phyloP scores from a whole-genome alignment of 2,113 vertebrate genomes.

The Stercorarius parasiticus region DNA sequence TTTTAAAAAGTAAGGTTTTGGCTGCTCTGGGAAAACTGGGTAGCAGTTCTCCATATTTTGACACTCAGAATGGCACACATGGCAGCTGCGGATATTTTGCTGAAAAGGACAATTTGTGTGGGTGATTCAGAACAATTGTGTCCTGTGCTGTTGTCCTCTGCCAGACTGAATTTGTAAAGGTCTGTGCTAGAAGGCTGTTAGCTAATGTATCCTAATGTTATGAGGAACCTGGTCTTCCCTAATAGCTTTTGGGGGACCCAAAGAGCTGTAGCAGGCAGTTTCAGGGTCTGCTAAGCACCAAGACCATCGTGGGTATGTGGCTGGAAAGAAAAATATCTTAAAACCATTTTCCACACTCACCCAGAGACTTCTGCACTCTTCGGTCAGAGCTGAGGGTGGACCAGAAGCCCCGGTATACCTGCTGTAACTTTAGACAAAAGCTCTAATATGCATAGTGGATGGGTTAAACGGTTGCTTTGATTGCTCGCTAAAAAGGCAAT shows the following conservation, averaged over 20 bases:
- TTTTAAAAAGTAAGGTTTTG: not conserved
- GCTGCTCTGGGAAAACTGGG: not conserved
- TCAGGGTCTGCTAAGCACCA: not conserved
- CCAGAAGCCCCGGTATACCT: not conserved
- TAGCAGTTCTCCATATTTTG: not conserved
- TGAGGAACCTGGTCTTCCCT: not conserved
- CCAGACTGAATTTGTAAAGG: not conserved
- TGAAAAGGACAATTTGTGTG: not conserved
- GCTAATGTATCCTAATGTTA: not conserved
- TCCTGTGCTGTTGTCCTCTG: not conserved
- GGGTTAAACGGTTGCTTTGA: slow-evolving; percentile 30
- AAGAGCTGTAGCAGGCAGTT: not conserved
- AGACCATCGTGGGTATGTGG: not conserved
- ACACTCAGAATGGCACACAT: not conserved
- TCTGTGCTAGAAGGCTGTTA: not conserved
- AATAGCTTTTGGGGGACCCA: not conserved
- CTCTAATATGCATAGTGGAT: not conserved
- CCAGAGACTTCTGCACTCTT: not conserved
- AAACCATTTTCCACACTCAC: not conserved
- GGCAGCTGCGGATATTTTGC: not conserved
- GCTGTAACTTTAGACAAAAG: not conserved
- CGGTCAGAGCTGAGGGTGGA: not conserved
- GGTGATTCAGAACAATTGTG: not conserved
- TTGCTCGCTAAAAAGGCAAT: not conserved
- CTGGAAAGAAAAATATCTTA: not conserved